Conservation (phyloP, 1,140 invertebrate genomes). For the Drosophila repleta region DNA sequence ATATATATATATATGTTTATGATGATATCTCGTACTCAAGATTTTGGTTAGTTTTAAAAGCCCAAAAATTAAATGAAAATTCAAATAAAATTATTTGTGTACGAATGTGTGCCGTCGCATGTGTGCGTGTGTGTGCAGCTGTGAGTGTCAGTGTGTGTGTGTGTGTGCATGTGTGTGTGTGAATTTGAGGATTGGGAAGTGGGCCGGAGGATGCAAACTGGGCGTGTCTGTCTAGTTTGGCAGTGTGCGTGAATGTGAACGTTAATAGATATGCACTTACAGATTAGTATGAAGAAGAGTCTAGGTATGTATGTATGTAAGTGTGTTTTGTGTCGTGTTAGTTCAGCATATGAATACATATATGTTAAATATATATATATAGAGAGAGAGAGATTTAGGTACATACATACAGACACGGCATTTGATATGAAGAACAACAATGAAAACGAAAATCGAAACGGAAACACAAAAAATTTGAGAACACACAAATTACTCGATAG, state of each 20-base stretch:
- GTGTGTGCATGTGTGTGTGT: no score
- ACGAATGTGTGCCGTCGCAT: not conserved
- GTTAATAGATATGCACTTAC: slow-evolving; percentile 17
- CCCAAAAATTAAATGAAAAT: not conserved
- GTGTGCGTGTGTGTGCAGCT: slow-evolving; percentile 2
- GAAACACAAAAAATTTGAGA: not conserved
- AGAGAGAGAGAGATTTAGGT: not conserved
- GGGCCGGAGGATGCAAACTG: not conserved
- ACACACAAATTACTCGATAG: slow-evolving; percentile 17
- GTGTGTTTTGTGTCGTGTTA: not conserved
- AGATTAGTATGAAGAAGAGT: slow-evolving; percentile 24
- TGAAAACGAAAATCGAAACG: slow-evolving; percentile 17
- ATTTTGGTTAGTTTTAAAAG: not conserved
- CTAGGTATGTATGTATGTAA: not conserved
- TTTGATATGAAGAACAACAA: slow-evolving; percentile 23
- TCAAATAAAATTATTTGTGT: slow-evolving; percentile 4
- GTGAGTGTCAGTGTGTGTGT: slow-evolving; percentile 1
- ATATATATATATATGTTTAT: not conserved
- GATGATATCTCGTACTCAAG: not conserved
- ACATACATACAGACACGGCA: slow-evolving; percentile 26
- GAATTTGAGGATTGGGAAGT: slow-evolving; percentile 7
- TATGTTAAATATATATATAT: not conserved
- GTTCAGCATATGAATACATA: slow-evolving; percentile 14
- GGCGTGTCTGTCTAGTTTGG: slow-evolving; percentile 7
- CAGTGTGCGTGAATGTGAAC: slow-evolving; percentile 8